Base-by-base conservation (phyloP, 1,140 invertebrate species). In the Delia radicum region DNA sequence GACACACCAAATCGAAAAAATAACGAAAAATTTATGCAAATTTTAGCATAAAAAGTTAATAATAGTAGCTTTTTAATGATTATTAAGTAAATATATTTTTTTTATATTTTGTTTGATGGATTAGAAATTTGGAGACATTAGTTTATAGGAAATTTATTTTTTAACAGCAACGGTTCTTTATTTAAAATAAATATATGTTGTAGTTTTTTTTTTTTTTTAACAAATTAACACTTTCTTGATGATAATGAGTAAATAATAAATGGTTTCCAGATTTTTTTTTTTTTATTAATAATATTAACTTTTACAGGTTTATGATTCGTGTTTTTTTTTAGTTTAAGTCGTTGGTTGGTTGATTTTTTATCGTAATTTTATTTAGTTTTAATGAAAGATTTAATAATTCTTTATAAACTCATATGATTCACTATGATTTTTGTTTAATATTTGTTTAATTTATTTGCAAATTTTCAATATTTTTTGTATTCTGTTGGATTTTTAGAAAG, bases 401-500 rank as follows among this genome's bases (percentile, higher is more conserved):
- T n/a, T n/a, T n/a, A n/a, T n/a, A n/a, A n/a, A n/a, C n/a, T n/a
- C 24, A 28, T 61, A 28, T 55, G 72, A n/a, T 55, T 55, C 24
- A 55, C 48, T 55, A 37, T 26, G n/a, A 10, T n/a, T 21, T 72
- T 24, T 26, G 2, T n/a, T 7, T 72, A n/a, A 13, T 26, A 26
- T 72, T 72, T 27, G 10, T 46, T 26, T 18, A 42, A 55, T 55
- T 24, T 55, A 8, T 55, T 21, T 55, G 0, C 18, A 24, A 55
- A 24, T 55, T 61, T 31, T 48, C n/a, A 55, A 46, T 10, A 29
- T 73, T 46, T 73, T 55, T 48, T 48, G 6, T n/a, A 55, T 55
- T 55, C 48, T 55, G 48, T 21, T 55, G 18, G 2, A 21, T 55
- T 21, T 55, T 31, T 73, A 74, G 55, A 74, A 74, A 65, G 74